Evolutionary conservation across 2,113 vertebrate genomes (phyloP), one percentile per base, ranked within the genome.

Genomic region (Gasterosteus aculeatus): DNA sequence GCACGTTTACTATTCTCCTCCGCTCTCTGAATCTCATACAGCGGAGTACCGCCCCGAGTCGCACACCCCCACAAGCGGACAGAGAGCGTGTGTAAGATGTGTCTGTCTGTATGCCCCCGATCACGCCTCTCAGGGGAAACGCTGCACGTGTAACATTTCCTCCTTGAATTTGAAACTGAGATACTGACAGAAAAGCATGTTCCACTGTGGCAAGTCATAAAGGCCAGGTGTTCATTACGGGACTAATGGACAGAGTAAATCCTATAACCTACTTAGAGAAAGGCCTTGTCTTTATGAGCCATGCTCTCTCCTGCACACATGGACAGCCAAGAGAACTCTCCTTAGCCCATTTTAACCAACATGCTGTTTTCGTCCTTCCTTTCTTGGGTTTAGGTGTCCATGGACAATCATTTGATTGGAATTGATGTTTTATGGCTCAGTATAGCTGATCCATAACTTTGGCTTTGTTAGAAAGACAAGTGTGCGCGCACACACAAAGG

Each of bases 191-290:
- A 31, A 66, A 69, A 42, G 33, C 31, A 33, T 69, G 49, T 15
- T 64, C 26, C 15, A 47, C 66, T 60, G 69, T 44, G 69, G 58
- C 58, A 75, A 85, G 84, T 83, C 75, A 80, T 87, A 86, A 83
- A 88, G 64, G 78, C 67, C 59, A 56, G 78, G 39, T 82, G 84
- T 77, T 88, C 87, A 86, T 88, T 87, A 80, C 60, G 68, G 78
- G 46, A 60, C 74, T 87, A 91, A 86, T 91, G 84, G 80, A 84
- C 69, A 77, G 69, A 72, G 78, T 75, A 57, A 68, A 71, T 76
- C 72, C 75, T 68, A 49, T 81, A 87, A 88, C 73, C 59, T 72
- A 77, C 72, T 86, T 85, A 86, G 65, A 59, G 64, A 67, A 16
- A 66, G 42, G 57, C 70, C 76, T 76, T 82, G 73, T 74, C 58